Percentiles rank a stretch among this genome's conserved stretches.
Evolutionary conservation across 2,113 vertebrate species (phyloP).

Genomic region (Nyctereutes procyonoides): DNA sequence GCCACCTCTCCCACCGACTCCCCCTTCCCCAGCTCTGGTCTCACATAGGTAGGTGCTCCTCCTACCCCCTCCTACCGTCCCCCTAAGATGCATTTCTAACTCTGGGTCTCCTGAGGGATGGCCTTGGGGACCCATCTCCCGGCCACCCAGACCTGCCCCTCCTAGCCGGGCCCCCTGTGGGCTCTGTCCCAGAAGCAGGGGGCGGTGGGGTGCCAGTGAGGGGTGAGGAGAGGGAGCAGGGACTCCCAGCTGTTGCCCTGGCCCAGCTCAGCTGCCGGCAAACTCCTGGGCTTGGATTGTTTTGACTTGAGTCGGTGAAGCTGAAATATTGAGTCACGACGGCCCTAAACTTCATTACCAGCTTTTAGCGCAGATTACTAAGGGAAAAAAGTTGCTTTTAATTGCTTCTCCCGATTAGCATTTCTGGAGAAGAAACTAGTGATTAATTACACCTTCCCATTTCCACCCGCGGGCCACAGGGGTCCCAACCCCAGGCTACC

Average conservation of each 20-base stretch:
- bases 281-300: constrained; percentile 84
- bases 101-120: neutral
- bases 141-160: neutral
- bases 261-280: constrained; percentile 77
- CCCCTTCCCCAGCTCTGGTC: neutral
- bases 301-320: constrained; percentile 88
- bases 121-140: neutral
- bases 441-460: constrained; percentile 83
- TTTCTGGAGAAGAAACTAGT: constrained; percentile 87
- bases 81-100: neutral
- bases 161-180: neutral
- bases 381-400: constrained; percentile 88
- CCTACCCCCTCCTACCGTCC: neutral
- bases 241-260: neutral
- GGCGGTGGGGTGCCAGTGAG: neutral
- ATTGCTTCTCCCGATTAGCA: constrained; percentile 90
- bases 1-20: neutral
- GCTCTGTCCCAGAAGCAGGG: neutral
- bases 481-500: neutral
- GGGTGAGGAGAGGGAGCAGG: neutral
- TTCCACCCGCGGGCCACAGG: constrained; percentile 38
- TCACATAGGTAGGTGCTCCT: fast-evolving
- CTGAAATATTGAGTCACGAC: constrained; percentile 89
- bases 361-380: constrained; percentile 90
- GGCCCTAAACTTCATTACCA: constrained; percentile 90